Percentiles rank a stretch among this genome's conserved stretches.
These are phyloP conservation scores for Spea bombifrons DNA, from an alignment of 2,113 vertebrate genomes.

Conservation along the genomic window DNA sequence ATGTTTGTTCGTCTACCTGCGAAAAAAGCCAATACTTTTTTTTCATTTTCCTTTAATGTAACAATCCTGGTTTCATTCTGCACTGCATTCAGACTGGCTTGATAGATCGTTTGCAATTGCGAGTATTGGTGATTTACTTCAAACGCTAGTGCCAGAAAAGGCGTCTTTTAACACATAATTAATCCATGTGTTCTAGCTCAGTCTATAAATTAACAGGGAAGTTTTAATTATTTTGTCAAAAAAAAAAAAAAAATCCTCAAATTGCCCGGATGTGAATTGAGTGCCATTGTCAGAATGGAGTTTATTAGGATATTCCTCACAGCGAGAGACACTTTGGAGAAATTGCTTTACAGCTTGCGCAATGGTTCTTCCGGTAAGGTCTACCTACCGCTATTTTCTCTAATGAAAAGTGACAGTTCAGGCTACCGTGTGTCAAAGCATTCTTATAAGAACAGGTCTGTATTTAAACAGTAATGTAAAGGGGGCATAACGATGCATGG, in stretches of 20 bases:
- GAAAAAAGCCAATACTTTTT: too few species aligned
- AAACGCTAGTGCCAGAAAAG: background rate
- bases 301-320: background rate
- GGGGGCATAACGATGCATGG: too few species aligned
- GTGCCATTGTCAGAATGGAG: background rate
- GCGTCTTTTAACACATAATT: background rate
- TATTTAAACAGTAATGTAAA: too few species aligned
- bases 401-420: slow-evolving; percentile 1
- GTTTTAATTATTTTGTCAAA: background rate
- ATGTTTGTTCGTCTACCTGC: too few species aligned
- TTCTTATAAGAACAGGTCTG: background rate
- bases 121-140: background rate
- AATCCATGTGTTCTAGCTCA: background rate
- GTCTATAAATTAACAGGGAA: background rate
- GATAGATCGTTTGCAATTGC: background rate
- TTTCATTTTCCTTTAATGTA: background rate
- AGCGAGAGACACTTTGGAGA: background rate
- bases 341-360: background rate
- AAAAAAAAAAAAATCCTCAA: background rate
- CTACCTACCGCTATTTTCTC: background rate
- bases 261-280: background rate
- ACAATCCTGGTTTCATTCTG: background rate
- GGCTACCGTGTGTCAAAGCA: background rate
- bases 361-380: background rate
- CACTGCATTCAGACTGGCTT: background rate